Evolutionary conservation across 92 coral and sea anemone genomes (phyloP), one percentile per base, ranked within the genome.

Genomic region (Phenganax stokvisi): DNA sequence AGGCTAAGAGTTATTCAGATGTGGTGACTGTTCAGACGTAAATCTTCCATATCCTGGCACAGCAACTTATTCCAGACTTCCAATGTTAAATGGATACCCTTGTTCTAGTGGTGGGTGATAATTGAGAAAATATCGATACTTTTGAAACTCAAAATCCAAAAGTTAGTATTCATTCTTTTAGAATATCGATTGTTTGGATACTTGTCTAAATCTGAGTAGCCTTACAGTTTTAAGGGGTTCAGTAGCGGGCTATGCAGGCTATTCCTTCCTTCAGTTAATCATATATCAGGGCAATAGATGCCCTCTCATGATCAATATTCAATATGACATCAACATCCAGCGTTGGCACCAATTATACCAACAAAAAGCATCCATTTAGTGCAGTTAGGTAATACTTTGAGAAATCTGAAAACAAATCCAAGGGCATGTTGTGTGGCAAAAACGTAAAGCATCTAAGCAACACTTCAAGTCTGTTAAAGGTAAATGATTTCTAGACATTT

Each of bases 351-450:
- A 61, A 61, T 61, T 61, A 4, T 56, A 56, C 12, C 20, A 61
- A 61, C 67, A 61, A 61, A 28, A 61, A 61, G 67, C 67, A 6
- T 61, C 67, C 67, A 61, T 37, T 77, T 62, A 81, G 84, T 54
- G 84, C 84, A 54, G 77, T 81, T 25, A 68, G 77, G 84, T 62
- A 51, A 17, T 81, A 81, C 58, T 81, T 81, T 27, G 62, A 57
- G 0, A 81, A 69, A 67, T 81, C 67, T 65, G 57, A 75, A 81
- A 81, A 69, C 7, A 37, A 54, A 62, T 25, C 76, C 76, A 52
- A 63, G 67, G 10, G 71, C 77, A 16, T 75, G 74, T 6, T 61
- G 67, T 61, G 67, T 61, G 67, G 60, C 60, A 69, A 66, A 15
- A 81, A 47, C 31, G 67, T 81, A 52, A 57, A 76, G 30, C 51